phyloP scores from a whole-genome alignment of 1,140 invertebrate species.

The Drosophila sulfurigaster region DNA sequence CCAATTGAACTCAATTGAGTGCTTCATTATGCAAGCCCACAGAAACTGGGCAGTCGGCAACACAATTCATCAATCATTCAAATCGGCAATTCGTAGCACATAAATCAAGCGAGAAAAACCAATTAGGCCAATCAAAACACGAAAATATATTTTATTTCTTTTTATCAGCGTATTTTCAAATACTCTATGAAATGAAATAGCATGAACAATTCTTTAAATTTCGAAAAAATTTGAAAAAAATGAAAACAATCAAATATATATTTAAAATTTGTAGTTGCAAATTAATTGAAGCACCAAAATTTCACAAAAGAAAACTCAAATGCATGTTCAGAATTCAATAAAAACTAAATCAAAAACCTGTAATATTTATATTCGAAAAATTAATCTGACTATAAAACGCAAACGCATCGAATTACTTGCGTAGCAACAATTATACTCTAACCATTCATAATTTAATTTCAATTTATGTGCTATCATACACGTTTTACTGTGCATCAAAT shows the following conservation, averaged over 20 bases:
- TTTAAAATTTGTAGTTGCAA: neutral
- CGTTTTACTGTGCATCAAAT: slow-evolving; percentile 41
- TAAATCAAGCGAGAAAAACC: slow-evolving; percentile 52
- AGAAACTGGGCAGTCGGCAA: slow-evolving; percentile 18
- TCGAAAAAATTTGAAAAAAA: neutral
- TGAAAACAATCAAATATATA: neutral
- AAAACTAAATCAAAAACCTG: too few relatives aligned
- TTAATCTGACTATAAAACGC: neutral
- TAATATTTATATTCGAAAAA: too few relatives aligned
- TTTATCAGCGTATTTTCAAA: neutral
- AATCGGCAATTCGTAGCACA: slow-evolving; percentile 37
- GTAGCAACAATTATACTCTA: slow-evolving; percentile 10
- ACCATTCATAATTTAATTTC: slow-evolving; percentile 22
- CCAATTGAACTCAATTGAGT: slow-evolving; percentile 63
- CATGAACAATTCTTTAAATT: neutral
- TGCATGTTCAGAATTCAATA: too few relatives aligned
- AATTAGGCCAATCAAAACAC: slow-evolving; percentile 69
- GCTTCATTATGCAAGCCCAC: slow-evolving; percentile 56
- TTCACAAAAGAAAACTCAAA: too few relatives aligned
- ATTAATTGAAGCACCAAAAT: neutral
- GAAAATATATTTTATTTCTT: slow-evolving; percentile 9
- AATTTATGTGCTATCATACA: slow-evolving; percentile 18
- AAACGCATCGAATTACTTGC: neutral
- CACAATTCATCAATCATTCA: slow-evolving; percentile 66
- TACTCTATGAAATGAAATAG: neutral